Percentiles rank a stretch among this genome's conserved stretches.
phyloP scores from a whole-genome alignment of 2,888 invertebrate genomes.

The Arrhopalites spinosus region DNA sequence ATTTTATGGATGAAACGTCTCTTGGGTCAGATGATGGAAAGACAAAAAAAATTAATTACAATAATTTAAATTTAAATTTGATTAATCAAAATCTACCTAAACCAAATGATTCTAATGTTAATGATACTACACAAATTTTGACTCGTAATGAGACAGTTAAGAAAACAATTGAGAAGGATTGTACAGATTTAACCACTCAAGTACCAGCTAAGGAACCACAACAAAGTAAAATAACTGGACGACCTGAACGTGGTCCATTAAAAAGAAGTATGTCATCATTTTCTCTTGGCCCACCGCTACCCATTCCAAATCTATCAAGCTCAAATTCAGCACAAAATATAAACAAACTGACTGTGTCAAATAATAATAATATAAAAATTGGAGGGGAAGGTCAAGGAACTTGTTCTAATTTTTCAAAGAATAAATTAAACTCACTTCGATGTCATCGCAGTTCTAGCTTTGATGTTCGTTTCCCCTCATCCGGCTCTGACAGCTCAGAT shows the following conservation, averaged over 20 bases:
- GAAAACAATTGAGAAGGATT: not conserved
- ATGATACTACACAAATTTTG: no score
- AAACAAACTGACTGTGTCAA: not conserved
- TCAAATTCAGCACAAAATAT: not conserved
- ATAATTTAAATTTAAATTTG: no score
- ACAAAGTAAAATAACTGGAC: no score
- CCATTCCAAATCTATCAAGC: not conserved
- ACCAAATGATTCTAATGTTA: no score
- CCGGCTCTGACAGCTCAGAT: conserved; percentile 40
- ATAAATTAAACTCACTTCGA: conserved; percentile 17
- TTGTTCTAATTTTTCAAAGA: not conserved
- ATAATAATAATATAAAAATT: not conserved
- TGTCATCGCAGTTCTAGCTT: conserved; percentile 52
- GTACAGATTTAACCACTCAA: not conserved
- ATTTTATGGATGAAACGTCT: conserved; percentile 10
- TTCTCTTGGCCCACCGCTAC: not conserved
- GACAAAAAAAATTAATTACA: not conserved
- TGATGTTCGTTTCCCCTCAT: conserved; percentile 45
- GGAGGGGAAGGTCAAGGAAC: no score
- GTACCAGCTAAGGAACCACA: not conserved
- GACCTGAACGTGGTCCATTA: no score
- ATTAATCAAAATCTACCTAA: no score
- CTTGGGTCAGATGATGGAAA: not conserved
- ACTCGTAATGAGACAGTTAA: not conserved
- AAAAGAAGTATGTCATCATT: not conserved